Conservation (phyloP, 1,140 invertebrate species). For the Anadara kagoshimensis region DNA sequence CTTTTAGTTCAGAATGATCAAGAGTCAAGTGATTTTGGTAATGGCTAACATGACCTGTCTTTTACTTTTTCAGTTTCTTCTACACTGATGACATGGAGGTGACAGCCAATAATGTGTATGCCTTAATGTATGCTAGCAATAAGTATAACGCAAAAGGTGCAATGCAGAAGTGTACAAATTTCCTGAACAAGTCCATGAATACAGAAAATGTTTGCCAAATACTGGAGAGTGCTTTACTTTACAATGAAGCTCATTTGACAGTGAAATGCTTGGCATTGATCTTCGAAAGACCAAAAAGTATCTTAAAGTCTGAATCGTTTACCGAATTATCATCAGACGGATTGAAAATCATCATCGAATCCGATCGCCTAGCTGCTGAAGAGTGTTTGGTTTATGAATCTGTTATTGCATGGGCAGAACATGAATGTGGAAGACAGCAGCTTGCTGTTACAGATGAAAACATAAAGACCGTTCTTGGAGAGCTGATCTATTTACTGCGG, state of each 20-base stretch:
- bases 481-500: conserved; percentile 35
- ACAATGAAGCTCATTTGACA: conserved; percentile 30
- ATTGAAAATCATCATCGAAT: conserved; percentile 30
- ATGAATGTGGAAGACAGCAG: conserved; percentile 25
- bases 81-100: no score
- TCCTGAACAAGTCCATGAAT: conserved; percentile 30
- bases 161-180: conserved; percentile 38
- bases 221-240: conserved; percentile 42
- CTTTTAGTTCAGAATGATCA: no score
- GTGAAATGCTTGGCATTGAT: conserved; percentile 38
- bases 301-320: conserved; percentile 29
- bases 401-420: conserved; percentile 36
- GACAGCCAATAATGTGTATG: no score
- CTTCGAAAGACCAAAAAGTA: conserved; percentile 17
- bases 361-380: conserved; percentile 24
- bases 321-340: conserved; percentile 33
- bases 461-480: conserved; percentile 19
- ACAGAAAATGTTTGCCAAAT: conserved; percentile 38
- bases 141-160: conserved; percentile 42
- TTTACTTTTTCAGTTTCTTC: no score
- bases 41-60: no score
- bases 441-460: conserved; percentile 21
- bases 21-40: no score
- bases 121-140: conserved; percentile 40
- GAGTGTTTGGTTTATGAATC: conserved; percentile 36